phyloP scores from a whole-genome alignment of 2,888 invertebrate genomes.

The Rosalia funebris region DNA sequence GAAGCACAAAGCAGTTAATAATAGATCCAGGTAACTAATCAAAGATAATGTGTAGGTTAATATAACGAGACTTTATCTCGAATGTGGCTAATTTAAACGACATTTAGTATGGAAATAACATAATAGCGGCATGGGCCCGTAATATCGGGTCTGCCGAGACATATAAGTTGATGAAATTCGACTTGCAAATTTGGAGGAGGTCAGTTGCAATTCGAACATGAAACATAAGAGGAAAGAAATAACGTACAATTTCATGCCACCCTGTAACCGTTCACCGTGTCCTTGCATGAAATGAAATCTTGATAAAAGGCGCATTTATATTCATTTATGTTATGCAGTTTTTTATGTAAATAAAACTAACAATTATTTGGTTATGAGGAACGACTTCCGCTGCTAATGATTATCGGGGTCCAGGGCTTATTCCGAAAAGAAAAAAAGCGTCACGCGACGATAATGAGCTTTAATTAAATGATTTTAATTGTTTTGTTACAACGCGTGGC shows the following conservation, averaged over 20 bases:
- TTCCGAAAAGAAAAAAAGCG: conserved; percentile 43
- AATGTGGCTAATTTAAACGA: conserved; percentile 34
- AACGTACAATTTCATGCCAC: conserved; percentile 48
- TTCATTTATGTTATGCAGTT: conserved; percentile 50
- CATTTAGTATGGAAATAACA: conserved; percentile 40
- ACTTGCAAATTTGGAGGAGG: conserved; percentile 38
- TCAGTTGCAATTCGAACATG: conserved; percentile 44
- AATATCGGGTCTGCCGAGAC: conserved; percentile 32
- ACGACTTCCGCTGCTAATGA: conserved; percentile 53
- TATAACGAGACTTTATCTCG: conserved; percentile 26
- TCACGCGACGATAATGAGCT: conserved; percentile 49
- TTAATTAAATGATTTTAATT: conserved; percentile 50
- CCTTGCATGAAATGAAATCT: conserved; percentile 51
- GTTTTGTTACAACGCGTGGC: conserved; percentile 49
- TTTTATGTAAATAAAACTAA: conserved; percentile 53
- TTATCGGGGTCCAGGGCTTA: conserved; percentile 45
- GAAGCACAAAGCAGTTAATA: conserved; percentile 19
- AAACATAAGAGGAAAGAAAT: conserved; percentile 41
- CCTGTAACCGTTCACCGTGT: conserved; percentile 50
- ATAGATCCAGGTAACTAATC: conserved; percentile 21
- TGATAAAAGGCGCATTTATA: conserved; percentile 52
- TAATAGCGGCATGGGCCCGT: conserved; percentile 33
- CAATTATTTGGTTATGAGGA: conserved; percentile 54
- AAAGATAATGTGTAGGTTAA: conserved; percentile 31
- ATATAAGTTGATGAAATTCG: conserved; percentile 34